Evolutionary conservation across 1,140 invertebrate genomes (phyloP).

Genomic region (Eumeta japonica): DNA sequence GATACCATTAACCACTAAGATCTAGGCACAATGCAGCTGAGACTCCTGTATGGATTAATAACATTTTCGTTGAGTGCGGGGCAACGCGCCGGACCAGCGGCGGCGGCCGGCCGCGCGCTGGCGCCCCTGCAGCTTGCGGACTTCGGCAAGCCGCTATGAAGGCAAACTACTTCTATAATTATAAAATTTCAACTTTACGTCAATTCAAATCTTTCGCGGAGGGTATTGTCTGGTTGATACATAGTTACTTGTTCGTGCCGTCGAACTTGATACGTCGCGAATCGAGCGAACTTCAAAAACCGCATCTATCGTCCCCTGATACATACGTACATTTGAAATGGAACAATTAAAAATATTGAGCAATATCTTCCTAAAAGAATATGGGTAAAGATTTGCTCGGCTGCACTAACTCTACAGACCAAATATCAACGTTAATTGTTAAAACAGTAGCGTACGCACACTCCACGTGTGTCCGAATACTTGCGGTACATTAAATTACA

Average conservation of each 20-base stretch:
- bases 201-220: conserved; percentile 49
- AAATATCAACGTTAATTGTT: conserved; percentile 41
- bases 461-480: conserved; percentile 55
- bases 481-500: too few relatives aligned
- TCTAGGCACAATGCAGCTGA: conserved; percentile 60
- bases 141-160: conserved; percentile 33
- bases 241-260: conserved; percentile 36
- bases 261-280: conserved; percentile 19
- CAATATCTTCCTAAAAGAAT: conserved; percentile 55
- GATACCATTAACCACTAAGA: conserved; percentile 59
- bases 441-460: conserved; percentile 52
- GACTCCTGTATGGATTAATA: conserved; percentile 56
- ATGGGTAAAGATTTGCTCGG: conserved; percentile 54
- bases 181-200: conserved; percentile 51
- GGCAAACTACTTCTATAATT: conserved; percentile 47
- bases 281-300: conserved; percentile 23
- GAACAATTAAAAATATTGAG: conserved; percentile 50
- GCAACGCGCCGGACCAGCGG: conserved; percentile 23
- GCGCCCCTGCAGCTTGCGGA: conserved; percentile 31
- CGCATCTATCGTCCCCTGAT: too few relatives aligned
- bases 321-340: conserved; percentile 52
- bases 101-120: conserved; percentile 11
- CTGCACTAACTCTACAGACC: conserved; percentile 53
- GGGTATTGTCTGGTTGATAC: conserved; percentile 56
- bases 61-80: conserved; percentile 58